Evolutionary conservation across 2,888 invertebrate genomes (phyloP).

Genomic region (Phorcus lineatus): DNA sequence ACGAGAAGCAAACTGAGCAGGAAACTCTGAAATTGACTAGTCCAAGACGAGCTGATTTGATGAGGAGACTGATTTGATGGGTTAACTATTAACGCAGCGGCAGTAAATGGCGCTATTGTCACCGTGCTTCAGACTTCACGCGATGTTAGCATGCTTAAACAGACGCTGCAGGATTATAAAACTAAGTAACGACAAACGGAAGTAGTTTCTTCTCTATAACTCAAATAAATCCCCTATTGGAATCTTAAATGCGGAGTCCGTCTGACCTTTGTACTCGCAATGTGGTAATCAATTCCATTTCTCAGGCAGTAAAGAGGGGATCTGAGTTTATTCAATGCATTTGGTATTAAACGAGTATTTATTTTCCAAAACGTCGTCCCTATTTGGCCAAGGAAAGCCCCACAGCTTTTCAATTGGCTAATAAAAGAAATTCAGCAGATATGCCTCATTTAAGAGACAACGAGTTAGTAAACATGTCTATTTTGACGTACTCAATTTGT

Average conservation of each 20-base stretch:
- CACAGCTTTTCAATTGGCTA: too few species aligned
- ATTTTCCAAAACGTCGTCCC: too few species aligned
- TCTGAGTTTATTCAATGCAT: too few species aligned
- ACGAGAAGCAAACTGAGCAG: too few species aligned
- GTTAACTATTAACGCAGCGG: conserved; percentile 7
- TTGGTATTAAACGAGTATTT: too few species aligned
- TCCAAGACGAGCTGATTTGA: background rate
- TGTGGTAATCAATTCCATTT: background rate
- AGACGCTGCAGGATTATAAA: conserved; percentile 14
- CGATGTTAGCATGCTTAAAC: background rate
- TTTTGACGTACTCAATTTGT: too few species aligned
- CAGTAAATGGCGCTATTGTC: background rate
- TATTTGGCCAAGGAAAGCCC: too few species aligned
- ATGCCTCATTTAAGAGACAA: too few species aligned
- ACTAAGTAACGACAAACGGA: conserved; percentile 9
- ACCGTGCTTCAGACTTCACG: background rate
- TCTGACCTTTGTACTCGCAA: conserved; percentile 3
- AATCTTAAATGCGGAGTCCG: background rate
- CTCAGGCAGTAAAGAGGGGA: too few species aligned
- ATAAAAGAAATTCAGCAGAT: too few species aligned
- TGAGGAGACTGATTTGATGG: background rate
- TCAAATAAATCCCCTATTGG: background rate
- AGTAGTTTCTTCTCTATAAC: background rate
- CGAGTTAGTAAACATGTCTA: too few species aligned
- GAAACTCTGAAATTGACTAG: too few species aligned